Conservation (phyloP, 2,888 invertebrate species). For the Panzeria rudis region DNA sequence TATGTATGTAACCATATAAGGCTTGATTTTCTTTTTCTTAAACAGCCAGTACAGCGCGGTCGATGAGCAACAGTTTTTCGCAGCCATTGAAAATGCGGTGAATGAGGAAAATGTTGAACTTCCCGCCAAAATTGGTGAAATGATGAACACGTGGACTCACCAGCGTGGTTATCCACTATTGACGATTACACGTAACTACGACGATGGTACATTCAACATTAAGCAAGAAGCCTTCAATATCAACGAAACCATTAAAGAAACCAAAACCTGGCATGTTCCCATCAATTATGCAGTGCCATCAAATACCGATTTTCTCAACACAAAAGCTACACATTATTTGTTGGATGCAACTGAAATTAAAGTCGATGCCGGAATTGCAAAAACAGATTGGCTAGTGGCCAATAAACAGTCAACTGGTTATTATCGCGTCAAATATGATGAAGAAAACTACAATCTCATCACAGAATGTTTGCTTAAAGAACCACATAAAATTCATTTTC, state of each 20-base stretch:
- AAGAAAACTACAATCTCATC: slow-evolving; percentile 89
- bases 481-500: slow-evolving; percentile 88
- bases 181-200: slow-evolving; percentile 85
- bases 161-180: slow-evolving; percentile 75
- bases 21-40: neutral
- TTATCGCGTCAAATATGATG: no score
- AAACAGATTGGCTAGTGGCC: slow-evolving; percentile 79
- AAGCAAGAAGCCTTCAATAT: slow-evolving; percentile 83
- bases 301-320: slow-evolving; percentile 79
- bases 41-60: neutral
- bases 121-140: neutral
- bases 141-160: slow-evolving; percentile 17
- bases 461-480: slow-evolving; percentile 86
- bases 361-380: slow-evolving; percentile 55
- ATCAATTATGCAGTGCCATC: slow-evolving; percentile 78
- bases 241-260: slow-evolving; percentile 43
- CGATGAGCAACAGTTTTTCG: neutral
- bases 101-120: neutral
- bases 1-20: no score
- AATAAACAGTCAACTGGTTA: slow-evolving; percentile 82
- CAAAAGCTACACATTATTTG: slow-evolving; percentile 77
- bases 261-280: slow-evolving; percentile 79
- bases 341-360: no score
- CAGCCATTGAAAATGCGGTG: neutral
- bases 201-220: slow-evolving; percentile 83